These are phyloP conservation scores for Proisotoma minuta DNA, from an alignment of 2,888 invertebrate genomes.

Conservation along the genomic window DNA sequence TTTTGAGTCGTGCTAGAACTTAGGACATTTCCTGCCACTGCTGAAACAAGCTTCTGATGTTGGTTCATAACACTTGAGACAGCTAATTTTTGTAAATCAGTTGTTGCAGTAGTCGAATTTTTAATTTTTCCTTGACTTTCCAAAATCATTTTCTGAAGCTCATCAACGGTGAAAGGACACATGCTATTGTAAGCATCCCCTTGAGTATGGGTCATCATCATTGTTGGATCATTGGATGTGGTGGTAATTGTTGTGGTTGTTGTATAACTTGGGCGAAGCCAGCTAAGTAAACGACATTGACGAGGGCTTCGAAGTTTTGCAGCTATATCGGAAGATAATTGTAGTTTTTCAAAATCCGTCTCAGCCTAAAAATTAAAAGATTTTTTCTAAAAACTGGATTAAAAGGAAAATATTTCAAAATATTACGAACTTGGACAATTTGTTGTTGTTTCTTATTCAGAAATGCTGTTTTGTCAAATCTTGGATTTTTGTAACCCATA, in stretches of 20 bases:
- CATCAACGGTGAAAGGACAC: slow-evolving; percentile 18
- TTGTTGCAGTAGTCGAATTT: not conserved
- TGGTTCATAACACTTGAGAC: not conserved
- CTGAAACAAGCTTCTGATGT: not conserved
- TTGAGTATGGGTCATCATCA: not conserved
- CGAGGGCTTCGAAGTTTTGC: slow-evolving; percentile 23
- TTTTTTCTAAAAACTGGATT: no score
- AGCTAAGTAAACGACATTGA: slow-evolving; percentile 26
- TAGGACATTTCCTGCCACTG: no score
- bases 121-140: not conserved
- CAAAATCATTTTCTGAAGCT: slow-evolving; percentile 4
- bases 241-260: slow-evolving; percentile 30
- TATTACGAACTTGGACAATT: slow-evolving; percentile 16
- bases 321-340: slow-evolving; percentile 24
- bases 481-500: slow-evolving; percentile 25
- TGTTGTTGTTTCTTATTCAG: slow-evolving; percentile 25
- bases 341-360: slow-evolving; percentile 10
- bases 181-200: not conserved
- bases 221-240: slow-evolving; percentile 17
- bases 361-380: slow-evolving; percentile 11
- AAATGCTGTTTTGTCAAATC: slow-evolving; percentile 32
- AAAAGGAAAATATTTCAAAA: not conserved
- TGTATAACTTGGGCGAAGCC: slow-evolving; percentile 14
- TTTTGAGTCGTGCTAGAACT: no score
- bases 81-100: not conserved